These are phyloP conservation scores for Sisyra nigra DNA, from an alignment of 2,888 invertebrate genomes.

Conservation along the genomic window DNA sequence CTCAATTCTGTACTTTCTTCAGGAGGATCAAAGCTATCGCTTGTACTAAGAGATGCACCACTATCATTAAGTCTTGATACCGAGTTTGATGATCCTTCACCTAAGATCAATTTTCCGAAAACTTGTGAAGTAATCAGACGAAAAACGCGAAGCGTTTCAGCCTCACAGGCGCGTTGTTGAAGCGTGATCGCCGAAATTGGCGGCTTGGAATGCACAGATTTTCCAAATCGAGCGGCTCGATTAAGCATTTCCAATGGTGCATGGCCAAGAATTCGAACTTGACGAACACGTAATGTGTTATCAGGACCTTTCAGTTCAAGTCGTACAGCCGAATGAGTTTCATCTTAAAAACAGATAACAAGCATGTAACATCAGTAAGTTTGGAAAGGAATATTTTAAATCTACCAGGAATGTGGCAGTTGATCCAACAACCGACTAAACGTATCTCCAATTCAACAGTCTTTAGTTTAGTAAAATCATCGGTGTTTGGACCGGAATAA, in stretches of 20 bases:
- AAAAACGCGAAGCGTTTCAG: slow-evolving; percentile 84
- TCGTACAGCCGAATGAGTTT: slow-evolving; percentile 42
- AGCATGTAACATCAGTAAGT: too few species aligned
- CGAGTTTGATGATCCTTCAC: slow-evolving; percentile 28
- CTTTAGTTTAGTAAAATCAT: slow-evolving; percentile 65
- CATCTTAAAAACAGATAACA: slow-evolving; percentile 23
- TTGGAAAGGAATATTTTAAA: slow-evolving; percentile 4
- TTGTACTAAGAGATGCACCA: slow-evolving; percentile 18
- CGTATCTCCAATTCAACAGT: slow-evolving; percentile 76
- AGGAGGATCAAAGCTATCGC: slow-evolving; percentile 27
- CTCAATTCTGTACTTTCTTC: slow-evolving; percentile 42
- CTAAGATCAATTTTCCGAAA: slow-evolving; percentile 75
- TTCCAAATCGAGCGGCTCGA: slow-evolving; percentile 18
- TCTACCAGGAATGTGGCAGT: slow-evolving; percentile 61
- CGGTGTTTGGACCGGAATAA: slow-evolving; percentile 63
- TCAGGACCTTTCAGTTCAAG: slow-evolving; percentile 85
- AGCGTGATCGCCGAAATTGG: slow-evolving; percentile 31
- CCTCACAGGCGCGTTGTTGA: slow-evolving; percentile 76
- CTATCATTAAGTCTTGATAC: slow-evolving; percentile 14
- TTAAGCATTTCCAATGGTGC: slow-evolving; percentile 37
- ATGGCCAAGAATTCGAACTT: slow-evolving; percentile 54
- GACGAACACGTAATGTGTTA: slow-evolving; percentile 75
- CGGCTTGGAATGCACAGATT: slow-evolving; percentile 14
- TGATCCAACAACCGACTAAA: slow-evolving; percentile 72
- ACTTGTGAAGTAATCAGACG: slow-evolving; percentile 81